These are phyloP conservation scores for Bubo bubo DNA, from an alignment of 2,113 vertebrate species.

Conservation along the genomic window DNA sequence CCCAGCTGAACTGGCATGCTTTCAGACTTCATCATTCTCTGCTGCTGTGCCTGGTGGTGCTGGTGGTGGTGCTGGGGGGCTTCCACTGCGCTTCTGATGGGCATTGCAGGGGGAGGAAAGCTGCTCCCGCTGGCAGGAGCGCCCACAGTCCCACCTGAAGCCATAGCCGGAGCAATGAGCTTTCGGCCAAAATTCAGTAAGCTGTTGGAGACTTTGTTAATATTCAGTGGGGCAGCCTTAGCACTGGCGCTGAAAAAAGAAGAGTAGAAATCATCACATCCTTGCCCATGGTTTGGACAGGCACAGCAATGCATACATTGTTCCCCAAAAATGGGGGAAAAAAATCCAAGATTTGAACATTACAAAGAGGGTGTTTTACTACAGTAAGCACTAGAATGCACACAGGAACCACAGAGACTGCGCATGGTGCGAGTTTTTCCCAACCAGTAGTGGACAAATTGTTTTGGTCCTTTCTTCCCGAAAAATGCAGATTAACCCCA, in stretches of 20 bases:
- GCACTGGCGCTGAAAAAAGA: constrained; percentile 70
- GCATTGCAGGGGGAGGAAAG: constrained; percentile 35
- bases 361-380: neutral
- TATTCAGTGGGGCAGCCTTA: constrained; percentile 89
- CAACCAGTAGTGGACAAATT: neutral
- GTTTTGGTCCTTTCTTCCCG: neutral
- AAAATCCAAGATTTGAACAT: neutral
- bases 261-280: neutral
- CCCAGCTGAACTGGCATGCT: constrained; percentile 95
- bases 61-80: constrained; percentile 56
- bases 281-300: neutral
- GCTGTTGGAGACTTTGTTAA: constrained; percentile 97
- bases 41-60: constrained; percentile 72
- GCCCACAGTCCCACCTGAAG: constrained; percentile 64
- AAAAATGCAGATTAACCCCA: neutral
- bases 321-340: neutral
- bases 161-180: constrained; percentile 88
- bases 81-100: constrained; percentile 42
- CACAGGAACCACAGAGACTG: neutral
- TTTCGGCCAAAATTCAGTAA: constrained; percentile 94
- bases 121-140: constrained; percentile 48
- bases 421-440: neutral
- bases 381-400: neutral
- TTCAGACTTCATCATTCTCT: constrained; percentile 93
- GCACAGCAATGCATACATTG: neutral